Percentiles rank a stretch among this genome's conserved stretches.
These are phyloP conservation scores for Salpingus planirostris DNA, from an alignment of 2,888 invertebrate genomes.

Conservation along the genomic window DNA sequence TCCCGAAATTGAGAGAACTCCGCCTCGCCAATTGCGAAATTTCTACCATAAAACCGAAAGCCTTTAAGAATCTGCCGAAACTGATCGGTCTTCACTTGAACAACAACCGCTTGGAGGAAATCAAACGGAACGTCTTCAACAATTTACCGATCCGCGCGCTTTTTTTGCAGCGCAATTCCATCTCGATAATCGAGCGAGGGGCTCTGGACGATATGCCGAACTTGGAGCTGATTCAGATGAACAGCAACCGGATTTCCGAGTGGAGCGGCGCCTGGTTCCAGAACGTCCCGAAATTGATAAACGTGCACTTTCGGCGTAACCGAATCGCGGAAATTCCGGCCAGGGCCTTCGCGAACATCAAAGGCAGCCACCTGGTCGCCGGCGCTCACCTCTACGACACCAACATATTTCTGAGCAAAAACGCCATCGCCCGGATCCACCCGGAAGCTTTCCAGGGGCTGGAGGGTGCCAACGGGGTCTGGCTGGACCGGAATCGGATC, in stretches of 20 bases:
- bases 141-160: slow-evolving; percentile 17
- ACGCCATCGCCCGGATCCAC: slow-evolving; percentile 19
- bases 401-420: slow-evolving; percentile 19
- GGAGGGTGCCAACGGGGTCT: slow-evolving; percentile 21
- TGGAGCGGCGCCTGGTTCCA: slow-evolving; percentile 33
- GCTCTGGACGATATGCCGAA: slow-evolving; percentile 27
- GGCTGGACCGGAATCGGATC: slow-evolving; percentile 24
- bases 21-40: slow-evolving; percentile 10
- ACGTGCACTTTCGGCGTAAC: slow-evolving; percentile 30
- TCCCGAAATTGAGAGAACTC: slow-evolving; percentile 14
- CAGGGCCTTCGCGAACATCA: slow-evolving; percentile 19
- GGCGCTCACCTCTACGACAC: slow-evolving; percentile 10
- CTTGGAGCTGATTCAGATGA: slow-evolving; percentile 28
- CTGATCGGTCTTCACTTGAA: slow-evolving; percentile 19
- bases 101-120: slow-evolving; percentile 19
- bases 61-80: slow-evolving; percentile 20
- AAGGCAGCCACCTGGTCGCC: slow-evolving; percentile 5
- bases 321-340: slow-evolving; percentile 24
- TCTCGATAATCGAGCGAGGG: slow-evolving; percentile 16
- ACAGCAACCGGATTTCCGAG: slow-evolving; percentile 25
- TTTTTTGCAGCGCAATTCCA: slow-evolving; percentile 21
- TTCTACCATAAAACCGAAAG: slow-evolving; percentile 9
- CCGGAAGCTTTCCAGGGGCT: slow-evolving; percentile 20
- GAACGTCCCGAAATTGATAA: slow-evolving; percentile 27
- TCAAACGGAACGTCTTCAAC: slow-evolving; percentile 22